A percentile compares a stretch with the other conserved stretches of the same genome.
Evolutionary conservation across 2,888 invertebrate species (phyloP).

Genomic region (Digitonthophagus gazella): DNA sequence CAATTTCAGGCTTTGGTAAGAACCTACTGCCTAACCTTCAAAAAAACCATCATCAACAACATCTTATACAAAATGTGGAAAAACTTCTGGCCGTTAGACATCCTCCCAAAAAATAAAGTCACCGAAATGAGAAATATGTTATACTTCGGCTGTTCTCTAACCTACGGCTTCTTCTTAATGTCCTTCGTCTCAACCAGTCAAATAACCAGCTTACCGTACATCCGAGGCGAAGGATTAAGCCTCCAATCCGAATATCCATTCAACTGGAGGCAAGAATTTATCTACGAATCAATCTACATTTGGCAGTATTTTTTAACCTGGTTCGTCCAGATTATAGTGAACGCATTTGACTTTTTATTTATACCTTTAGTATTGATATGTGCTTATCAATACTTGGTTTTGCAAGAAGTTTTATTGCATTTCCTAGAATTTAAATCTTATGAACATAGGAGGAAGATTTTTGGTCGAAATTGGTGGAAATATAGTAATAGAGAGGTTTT

Average conservation of each 20-base stretch:
- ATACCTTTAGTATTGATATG: constrained; percentile 20
- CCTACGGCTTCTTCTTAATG: constrained; percentile 1
- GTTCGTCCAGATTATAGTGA: constrained; percentile 21
- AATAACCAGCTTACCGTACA: constrained; percentile 20
- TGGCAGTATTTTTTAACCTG: constrained; percentile 29
- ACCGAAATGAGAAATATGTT: not conserved
- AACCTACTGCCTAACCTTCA: constrained; percentile 19
- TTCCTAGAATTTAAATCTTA: constrained; percentile 13
- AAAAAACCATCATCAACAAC: constrained; percentile 20
- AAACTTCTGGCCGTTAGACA: constrained; percentile 22
- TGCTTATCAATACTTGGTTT: constrained; percentile 22
- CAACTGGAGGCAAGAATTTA: constrained; percentile 23
- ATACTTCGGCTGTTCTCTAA: not conserved
- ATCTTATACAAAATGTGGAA: constrained; percentile 22
- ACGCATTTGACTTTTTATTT: constrained; percentile 25
- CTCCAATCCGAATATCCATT: constrained; percentile 31
- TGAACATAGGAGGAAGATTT: constrained; percentile 9
- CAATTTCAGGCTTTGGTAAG: constrained; percentile 22
- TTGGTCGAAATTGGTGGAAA: constrained; percentile 3
- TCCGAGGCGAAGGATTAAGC: constrained; percentile 18
- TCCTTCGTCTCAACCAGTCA: constrained; percentile 11
- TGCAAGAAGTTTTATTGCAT: constrained; percentile 31
- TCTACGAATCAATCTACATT: constrained; percentile 31
- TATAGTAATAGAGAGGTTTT: constrained; percentile 22
- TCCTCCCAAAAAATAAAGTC: not conserved